Conservation (phyloP, 2,797 vertebrate species). For the Eulemur coronatus region DNA sequence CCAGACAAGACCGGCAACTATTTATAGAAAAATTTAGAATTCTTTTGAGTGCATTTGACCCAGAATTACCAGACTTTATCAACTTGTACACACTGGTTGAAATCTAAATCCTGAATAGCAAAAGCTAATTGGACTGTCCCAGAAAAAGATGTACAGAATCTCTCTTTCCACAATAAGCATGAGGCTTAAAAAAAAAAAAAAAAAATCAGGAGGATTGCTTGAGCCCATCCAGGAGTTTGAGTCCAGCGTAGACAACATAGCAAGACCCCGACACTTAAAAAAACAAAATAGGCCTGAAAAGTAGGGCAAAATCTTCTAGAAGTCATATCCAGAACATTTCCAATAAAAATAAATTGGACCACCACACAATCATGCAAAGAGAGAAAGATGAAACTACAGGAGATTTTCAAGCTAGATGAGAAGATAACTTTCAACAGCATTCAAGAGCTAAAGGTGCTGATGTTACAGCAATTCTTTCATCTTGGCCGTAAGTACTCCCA, state of each 20-base stretch:
- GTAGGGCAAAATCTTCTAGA: conserved; percentile 26
- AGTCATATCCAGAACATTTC: neutral
- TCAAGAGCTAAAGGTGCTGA: neutral
- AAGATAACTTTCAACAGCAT: conserved; percentile 33
- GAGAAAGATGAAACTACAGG: neutral
- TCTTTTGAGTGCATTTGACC: neutral
- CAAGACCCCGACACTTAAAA: neutral
- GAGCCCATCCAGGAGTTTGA: neutral
- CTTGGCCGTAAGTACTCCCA: neutral
- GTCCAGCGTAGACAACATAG: neutral
- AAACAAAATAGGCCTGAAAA: neutral
- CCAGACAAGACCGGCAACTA: neutral
- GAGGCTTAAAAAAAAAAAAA: neutral
- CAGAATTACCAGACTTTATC: neutral
- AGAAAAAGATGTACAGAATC: neutral
- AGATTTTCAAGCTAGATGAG: conserved; percentile 5
- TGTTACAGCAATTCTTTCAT: neutral
- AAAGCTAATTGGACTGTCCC: neutral
- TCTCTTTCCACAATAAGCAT: conserved; percentile 1
- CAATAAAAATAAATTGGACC: neutral
- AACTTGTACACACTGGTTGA: neutral
- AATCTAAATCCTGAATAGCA: conserved; percentile 31
- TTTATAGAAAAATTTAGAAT: conserved; percentile 3
- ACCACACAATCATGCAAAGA: neutral
- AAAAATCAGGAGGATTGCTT: neutral